Conservation (phyloP, 2,113 vertebrate species). For the Galeopterus variegatus region DNA sequence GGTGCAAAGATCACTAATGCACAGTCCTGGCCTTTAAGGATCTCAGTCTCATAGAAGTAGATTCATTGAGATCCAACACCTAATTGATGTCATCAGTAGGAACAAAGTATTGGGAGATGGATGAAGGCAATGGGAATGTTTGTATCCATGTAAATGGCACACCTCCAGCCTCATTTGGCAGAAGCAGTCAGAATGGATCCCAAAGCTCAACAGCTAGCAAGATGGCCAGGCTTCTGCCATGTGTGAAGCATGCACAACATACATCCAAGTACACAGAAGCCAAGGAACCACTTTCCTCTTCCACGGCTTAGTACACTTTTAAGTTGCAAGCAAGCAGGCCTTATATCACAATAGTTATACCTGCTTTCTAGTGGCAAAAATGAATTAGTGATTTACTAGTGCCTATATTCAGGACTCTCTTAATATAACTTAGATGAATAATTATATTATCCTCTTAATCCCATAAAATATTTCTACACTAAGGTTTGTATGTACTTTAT, state of each 20-base stretch:
- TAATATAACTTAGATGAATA: not conserved
- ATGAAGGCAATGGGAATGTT: not conserved
- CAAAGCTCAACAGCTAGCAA: not conserved
- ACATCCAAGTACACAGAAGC: not conserved
- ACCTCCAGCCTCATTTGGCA: not conserved
- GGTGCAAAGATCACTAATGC: not conserved
- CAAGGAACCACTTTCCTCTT: not conserved
- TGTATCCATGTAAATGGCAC: not conserved
- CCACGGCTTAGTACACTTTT: no score
- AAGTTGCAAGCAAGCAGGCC: not conserved
- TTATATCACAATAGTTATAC: not conserved
- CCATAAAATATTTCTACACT: not conserved
- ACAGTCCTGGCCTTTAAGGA: not conserved
- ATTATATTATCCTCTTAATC: not conserved
- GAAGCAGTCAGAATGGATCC: not conserved
- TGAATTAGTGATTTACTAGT: not conserved
- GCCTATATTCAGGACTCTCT: not conserved
- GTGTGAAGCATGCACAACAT: not conserved
- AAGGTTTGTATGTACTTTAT: not conserved
- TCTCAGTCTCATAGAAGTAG: not conserved
- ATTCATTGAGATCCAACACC: not conserved
- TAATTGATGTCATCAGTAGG: not conserved
- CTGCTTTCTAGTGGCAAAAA: constrained; percentile 5
- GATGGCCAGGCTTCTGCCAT: not conserved
- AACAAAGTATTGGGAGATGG: not conserved